Evolutionary conservation across 2,113 vertebrate species (phyloP), one percentile per base, ranked within the genome.

Genomic region (Sprattus sprattus): DNA sequence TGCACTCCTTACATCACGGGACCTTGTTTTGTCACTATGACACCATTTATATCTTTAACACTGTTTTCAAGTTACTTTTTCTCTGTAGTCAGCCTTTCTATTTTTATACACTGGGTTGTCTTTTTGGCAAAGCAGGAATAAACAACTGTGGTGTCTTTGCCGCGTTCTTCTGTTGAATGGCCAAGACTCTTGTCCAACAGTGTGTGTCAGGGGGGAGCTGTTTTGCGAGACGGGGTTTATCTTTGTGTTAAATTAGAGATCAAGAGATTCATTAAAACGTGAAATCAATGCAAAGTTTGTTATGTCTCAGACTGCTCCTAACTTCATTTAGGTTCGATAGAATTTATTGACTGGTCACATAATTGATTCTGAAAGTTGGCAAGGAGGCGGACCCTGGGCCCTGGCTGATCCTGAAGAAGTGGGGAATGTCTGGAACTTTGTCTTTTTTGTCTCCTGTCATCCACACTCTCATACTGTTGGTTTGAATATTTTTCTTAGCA

Each of bases 261-360:
- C 28, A 50, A 49, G n/a, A 46, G 16, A 83, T 82, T 83, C 6
- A 71, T 85, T 82, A 64, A 80, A 86, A 85, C 83, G 86, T 87
- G 49, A 86, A 89, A 89, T 87, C 83, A 85, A 84, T 85, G 75
- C 50, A 88, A 86, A 86, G 78, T 83, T 83, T 81, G 86, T 88
- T 82, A 49, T 20, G 47, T 85, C 57, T 85, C 52, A 49, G 46
- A 83, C n/a, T 81, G 60, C 54, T 83, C 11, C 80, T 47, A 28
- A 82, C 86, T 39, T 82, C 50, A 67, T 39, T 81, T 86, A 82
- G 57, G 82, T 64, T 85, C 25, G 45, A 86, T 83, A 3, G 46
- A 45, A 54, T 81, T 81, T 86, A 85, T 87, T 78, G 78, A 85
- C 39, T 78, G 64, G 25, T 82, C 25, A 8, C 71, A 60, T 75